Percentiles rank a stretch among this genome's conserved stretches.
Evolutionary conservation across 2,888 invertebrate genomes (phyloP).

Genomic region (Poecilus cupreus): DNA sequence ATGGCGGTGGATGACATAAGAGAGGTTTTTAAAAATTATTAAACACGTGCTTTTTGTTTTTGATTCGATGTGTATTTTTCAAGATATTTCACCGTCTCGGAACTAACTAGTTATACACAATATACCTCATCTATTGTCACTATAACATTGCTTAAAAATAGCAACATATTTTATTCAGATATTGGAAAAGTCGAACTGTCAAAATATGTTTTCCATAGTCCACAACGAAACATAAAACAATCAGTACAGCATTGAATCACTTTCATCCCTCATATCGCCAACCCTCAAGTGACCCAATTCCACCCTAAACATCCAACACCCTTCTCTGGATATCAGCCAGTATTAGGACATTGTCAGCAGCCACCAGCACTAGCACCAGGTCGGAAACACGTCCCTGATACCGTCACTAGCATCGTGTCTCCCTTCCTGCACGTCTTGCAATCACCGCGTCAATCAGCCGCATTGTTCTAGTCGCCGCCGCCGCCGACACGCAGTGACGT

Average conservation of each 20-base stretch:
- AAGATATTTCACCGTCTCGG: too few species aligned
- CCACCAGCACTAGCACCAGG: background rate
- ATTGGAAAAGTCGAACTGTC: too few species aligned
- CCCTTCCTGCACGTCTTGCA: constrained; percentile 25
- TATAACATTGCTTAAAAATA: too few species aligned
- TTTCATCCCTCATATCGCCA: background rate
- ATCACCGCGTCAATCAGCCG: constrained; percentile 52
- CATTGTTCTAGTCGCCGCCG: constrained; percentile 45
- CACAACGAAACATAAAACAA: background rate
- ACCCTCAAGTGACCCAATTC: constrained; percentile 14
- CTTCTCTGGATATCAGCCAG: background rate
- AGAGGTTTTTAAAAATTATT: too few species aligned
- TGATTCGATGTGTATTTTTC: too few species aligned
- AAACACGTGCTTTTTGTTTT: too few species aligned
- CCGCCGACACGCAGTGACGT: constrained; percentile 66
- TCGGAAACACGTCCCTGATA: background rate
- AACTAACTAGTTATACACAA: too few species aligned
- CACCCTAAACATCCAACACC: constrained; percentile 17
- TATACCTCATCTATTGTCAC: too few species aligned
- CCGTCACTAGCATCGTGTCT: background rate
- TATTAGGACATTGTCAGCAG: background rate
- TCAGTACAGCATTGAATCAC: too few species aligned
- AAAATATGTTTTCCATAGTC: too few species aligned
- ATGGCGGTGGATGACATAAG: too few species aligned
- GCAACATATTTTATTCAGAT: too few species aligned